phyloP scores from a whole-genome alignment of 35 echinoderm and acorn worm species.

The Nesometra sesokonis region DNA sequence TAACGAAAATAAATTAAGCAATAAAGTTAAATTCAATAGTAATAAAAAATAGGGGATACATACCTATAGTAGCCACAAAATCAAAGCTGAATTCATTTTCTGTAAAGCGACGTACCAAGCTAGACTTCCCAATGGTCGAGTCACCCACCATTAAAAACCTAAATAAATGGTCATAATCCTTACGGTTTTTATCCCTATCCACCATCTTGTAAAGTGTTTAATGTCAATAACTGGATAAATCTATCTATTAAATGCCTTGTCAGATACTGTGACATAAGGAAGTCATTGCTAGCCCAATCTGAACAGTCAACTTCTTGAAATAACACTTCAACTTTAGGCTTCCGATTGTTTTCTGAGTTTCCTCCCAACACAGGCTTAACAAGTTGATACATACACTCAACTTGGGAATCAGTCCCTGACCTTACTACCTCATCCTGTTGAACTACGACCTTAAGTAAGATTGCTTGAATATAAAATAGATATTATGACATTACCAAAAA shows the following conservation, averaged over 20 bases:
- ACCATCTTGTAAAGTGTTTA: not conserved
- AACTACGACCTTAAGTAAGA: not conserved
- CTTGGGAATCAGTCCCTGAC: not conserved
- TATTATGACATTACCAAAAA: no score
- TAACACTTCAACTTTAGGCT: not conserved
- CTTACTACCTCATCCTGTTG: not conserved
- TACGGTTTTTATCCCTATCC: not conserved
- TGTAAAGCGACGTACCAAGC: constrained; percentile 10
- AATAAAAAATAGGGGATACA: no score
- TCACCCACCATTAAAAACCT: constrained; percentile 29
- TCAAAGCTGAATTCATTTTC: constrained; percentile 24
- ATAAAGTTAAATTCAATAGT: no score
- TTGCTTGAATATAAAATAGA: no score
- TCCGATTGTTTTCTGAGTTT: not conserved
- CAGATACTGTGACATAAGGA: not conserved
- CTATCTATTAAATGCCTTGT: not conserved
- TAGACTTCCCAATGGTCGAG: constrained; percentile 29
- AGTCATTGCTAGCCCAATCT: not conserved
- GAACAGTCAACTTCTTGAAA: not conserved
- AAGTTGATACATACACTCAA: not conserved
- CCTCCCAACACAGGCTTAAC: not conserved
- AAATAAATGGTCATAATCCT: constrained; percentile 27
- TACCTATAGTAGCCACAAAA: constrained; percentile 40
- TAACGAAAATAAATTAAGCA: no score
- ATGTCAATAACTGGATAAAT: not conserved